phyloP scores from a whole-genome alignment of 2,888 invertebrate genomes.

The Hemistola chrysoprasaria region DNA sequence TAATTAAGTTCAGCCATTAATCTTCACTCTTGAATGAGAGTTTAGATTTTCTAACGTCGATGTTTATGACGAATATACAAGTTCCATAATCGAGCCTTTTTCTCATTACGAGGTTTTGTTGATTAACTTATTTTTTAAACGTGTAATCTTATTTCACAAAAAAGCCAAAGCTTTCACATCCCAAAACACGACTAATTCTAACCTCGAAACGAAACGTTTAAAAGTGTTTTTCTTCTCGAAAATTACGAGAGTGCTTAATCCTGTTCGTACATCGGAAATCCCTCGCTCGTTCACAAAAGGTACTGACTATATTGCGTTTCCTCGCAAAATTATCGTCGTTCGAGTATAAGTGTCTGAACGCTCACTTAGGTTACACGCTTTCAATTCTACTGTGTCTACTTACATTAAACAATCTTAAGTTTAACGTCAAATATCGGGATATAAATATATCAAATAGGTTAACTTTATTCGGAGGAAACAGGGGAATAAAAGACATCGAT shows the following conservation, averaged over 20 bases:
- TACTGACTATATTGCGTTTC: slow-evolving; percentile 41
- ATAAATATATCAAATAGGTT: no score
- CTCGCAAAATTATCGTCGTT: slow-evolving; percentile 46
- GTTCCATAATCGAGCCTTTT: no score
- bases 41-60: no score
- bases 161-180: slow-evolving; percentile 5
- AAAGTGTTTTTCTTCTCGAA: slow-evolving; percentile 25
- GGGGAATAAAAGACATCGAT: no score
- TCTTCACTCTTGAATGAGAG: no score
- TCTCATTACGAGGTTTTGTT: no score
- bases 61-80: no score
- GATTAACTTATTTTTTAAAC: no score
- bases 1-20: no score
- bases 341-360: slow-evolving; percentile 28
- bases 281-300: slow-evolving; percentile 32
- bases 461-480: no score
- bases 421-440: no score
- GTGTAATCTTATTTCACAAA: slow-evolving; percentile 4
- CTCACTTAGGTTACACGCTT: slow-evolving; percentile 7
- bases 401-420: slow-evolving; percentile 3
- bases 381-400: slow-evolving; percentile 8
- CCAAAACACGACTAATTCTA: slow-evolving; percentile 18
- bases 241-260: slow-evolving; percentile 33
- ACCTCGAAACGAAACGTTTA: slow-evolving; percentile 17
- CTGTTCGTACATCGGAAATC: slow-evolving; percentile 34